Conservation (phyloP, 2,113 vertebrate genomes). For the Camelus dromedarius region DNA sequence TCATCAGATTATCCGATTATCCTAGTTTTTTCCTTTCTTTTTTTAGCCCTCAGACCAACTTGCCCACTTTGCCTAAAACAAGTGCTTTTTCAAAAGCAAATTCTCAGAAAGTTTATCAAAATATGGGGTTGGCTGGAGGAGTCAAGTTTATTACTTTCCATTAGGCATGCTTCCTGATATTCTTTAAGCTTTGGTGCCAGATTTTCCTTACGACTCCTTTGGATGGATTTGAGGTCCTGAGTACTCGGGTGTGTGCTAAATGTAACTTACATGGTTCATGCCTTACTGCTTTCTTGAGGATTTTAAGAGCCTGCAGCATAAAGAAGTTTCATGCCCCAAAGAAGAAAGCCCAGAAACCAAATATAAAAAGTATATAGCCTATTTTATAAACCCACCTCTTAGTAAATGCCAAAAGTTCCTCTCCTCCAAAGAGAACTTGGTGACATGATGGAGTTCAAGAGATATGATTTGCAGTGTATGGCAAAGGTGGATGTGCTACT, state of each 20-base stretch:
- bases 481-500: slow-evolving; percentile 46
- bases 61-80: slow-evolving; percentile 49
- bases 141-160: not conserved
- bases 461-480: not conserved
- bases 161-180: not conserved
- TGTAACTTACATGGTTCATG: not conserved
- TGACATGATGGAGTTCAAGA: not conserved
- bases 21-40: slow-evolving; percentile 8
- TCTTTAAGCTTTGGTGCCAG: not conserved
- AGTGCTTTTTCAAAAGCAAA: slow-evolving; percentile 50
- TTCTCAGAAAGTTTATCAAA: slow-evolving; percentile 27
- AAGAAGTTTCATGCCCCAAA: not conserved
- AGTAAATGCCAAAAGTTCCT: slow-evolving; percentile 35
- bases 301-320: slow-evolving; percentile 57
- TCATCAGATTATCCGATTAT: not conserved
- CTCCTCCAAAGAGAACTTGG: slow-evolving; percentile 74
- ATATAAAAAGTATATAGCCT: slow-evolving; percentile 14
- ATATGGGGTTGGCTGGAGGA: not conserved
- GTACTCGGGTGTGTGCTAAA: not conserved
- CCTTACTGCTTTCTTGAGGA: not conserved
- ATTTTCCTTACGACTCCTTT: slow-evolving; percentile 19
- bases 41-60: not conserved
- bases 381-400: slow-evolving; percentile 47
- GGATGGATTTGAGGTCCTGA: not conserved
- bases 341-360: slow-evolving; percentile 5